Conservation (phyloP, 2,888 invertebrate species). For the Eupithecia centaureata region DNA sequence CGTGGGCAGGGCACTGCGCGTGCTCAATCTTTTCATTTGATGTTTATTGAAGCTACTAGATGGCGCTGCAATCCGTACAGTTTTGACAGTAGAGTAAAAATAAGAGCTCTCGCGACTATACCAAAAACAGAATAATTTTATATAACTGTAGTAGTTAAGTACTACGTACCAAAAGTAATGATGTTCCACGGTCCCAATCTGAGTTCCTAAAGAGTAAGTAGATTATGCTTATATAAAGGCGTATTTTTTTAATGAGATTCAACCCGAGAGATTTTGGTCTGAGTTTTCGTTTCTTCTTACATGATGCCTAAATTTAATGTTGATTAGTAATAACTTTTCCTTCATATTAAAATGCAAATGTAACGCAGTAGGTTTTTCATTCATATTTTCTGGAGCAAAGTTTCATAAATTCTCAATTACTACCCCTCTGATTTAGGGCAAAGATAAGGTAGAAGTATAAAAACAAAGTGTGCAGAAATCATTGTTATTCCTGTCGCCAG, state of each 20-base stretch:
- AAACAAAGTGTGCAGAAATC: conserved; percentile 25
- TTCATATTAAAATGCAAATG: not conserved
- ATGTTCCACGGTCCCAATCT: not conserved
- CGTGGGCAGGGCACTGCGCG: conserved; percentile 37
- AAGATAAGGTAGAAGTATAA: conserved; percentile 14
- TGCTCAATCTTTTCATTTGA: conserved; percentile 40
- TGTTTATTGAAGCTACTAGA: conserved; percentile 47
- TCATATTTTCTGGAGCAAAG: not conserved
- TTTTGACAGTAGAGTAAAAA: conserved; percentile 5
- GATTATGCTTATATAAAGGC: not conserved
- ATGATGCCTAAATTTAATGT: not conserved
- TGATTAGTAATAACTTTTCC: not conserved
- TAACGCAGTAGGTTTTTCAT: not conserved
- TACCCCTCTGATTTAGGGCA: not conserved
- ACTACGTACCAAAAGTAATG: conserved; percentile 6
- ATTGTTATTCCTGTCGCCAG: conserved; percentile 44
- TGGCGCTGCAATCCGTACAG: conserved; percentile 51
- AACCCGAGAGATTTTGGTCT: not conserved
- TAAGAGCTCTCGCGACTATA: conserved; percentile 12
- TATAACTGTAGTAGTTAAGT: no score
- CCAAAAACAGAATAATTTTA: no score
- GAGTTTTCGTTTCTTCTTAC: not conserved
- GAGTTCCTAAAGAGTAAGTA: not conserved
- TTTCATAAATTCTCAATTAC: not conserved
- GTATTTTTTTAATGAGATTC: not conserved